Base-by-base conservation (phyloP, 2,888 invertebrate genomes). In the Axea sp. region DNA sequence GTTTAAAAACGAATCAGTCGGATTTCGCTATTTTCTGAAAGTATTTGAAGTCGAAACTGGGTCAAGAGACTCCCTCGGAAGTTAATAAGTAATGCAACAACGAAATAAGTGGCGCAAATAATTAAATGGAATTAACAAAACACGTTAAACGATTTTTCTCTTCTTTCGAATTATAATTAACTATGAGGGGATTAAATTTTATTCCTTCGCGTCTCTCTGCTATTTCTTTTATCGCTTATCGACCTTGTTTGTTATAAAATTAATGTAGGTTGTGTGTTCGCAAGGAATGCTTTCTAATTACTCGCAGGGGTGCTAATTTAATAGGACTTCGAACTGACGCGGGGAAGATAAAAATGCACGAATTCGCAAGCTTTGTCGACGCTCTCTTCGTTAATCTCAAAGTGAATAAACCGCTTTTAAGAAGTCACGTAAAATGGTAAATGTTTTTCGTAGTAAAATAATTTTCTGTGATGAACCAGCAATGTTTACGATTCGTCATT, bases 21-120 rank as follows among this genome's bases (percentile, higher is more conserved):
- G 22, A 33, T 33, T 30, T 14, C 35, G 17, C 14, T 33, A 41
- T 51, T 41, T 33, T 33, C 57, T 35, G 41, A 51, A 51, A 41
- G 30, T 14, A 31, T 39, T 43, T 45, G 7, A 19, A 43, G 30
- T 15, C 17, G 19, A 12, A 67, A 67, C 47, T 67, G 12, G 67
- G 67, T 67, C 57, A 47, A 55, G 37, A 55, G 30, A 57, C 55
- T 45, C 30, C 45, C 26, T 11, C 24, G 19, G 31, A 57, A 57
- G 57, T 57, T 67, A 49, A 57, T 68, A 68, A 68, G 41, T 57
- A 68, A 57, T 53, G 39, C 35, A 59, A 59, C 59, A 57, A 35
- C 47, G 33, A 49, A 68, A 68, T 51, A 59, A 59, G 49, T 43
- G 33, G 33, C 26, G 49, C 49, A 53, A 68, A 68, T 68, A 67